phyloP scores from a whole-genome alignment of 2,888 invertebrate species.

The Xestia xanthographa region DNA sequence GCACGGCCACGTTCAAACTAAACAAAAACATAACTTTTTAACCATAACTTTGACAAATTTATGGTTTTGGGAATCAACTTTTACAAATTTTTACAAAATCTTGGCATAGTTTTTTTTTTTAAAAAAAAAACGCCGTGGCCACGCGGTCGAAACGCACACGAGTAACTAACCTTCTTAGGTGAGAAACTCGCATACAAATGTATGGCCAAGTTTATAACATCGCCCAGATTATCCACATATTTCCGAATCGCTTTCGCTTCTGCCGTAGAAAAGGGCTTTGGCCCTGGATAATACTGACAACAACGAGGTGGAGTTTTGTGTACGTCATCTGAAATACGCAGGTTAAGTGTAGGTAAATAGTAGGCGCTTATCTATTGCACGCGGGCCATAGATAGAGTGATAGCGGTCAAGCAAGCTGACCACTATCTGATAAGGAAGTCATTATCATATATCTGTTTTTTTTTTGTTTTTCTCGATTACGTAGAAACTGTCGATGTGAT shows the following conservation, averaged over 20 bases:
- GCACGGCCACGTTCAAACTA: too few species aligned
- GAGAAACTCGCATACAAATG: constrained; percentile 85
- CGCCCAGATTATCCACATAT: constrained; percentile 81
- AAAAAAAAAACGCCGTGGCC: too few species aligned
- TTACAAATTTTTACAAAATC: too few species aligned
- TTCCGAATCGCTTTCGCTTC: constrained; percentile 83
- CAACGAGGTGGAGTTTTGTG: constrained; percentile 81
- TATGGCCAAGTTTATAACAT: constrained; percentile 79
- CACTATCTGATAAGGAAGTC: constrained; percentile 38
- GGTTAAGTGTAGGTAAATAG: constrained; percentile 24
- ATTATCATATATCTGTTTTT: constrained; percentile 19
- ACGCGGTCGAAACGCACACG: too few species aligned
- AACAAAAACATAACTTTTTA: too few species aligned
- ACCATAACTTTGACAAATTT: too few species aligned
- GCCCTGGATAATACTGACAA: constrained; percentile 84
- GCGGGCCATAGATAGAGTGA: constrained; percentile 22
- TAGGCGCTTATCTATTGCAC: constrained; percentile 28
- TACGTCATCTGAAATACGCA: constrained; percentile 79
- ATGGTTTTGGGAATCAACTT: too few species aligned
- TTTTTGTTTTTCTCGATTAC: constrained; percentile 31
- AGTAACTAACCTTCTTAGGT: constrained; percentile 78
- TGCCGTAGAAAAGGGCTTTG: constrained; percentile 81
- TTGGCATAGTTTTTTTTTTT: too few species aligned
- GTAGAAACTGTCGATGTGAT: constrained; percentile 13
- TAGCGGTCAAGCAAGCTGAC: constrained; percentile 29